Percentiles rank a stretch among this genome's conserved stretches.
phyloP scores from a whole-genome alignment of 1,140 invertebrate species.

The Nephila pilipes region DNA sequence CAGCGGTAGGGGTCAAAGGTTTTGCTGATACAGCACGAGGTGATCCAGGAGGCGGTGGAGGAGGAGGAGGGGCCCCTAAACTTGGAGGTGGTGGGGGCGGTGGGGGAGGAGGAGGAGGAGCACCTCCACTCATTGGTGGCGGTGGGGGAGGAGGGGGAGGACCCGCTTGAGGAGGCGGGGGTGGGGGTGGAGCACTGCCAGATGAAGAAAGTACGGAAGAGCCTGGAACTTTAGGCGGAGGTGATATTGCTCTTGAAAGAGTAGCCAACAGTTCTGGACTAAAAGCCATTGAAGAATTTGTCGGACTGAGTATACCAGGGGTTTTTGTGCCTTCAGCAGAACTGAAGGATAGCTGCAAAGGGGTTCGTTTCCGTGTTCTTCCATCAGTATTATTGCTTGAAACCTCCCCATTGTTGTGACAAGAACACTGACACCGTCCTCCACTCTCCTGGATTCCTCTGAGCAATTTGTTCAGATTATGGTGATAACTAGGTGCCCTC shows the following conservation, averaged over 20 bases:
- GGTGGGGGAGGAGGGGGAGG: slow-evolving; percentile 80
- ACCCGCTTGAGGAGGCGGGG: slow-evolving; percentile 81
- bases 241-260: slow-evolving; percentile 67
- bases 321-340: slow-evolving; percentile 56
- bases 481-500: slow-evolving; percentile 80
- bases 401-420: slow-evolving; percentile 58
- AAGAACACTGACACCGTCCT: slow-evolving; percentile 74
- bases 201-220: slow-evolving; percentile 78
- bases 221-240: slow-evolving; percentile 32
- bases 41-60: slow-evolving; percentile 75
- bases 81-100: slow-evolving; percentile 69
- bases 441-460: slow-evolving; percentile 51
- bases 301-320: slow-evolving; percentile 75
- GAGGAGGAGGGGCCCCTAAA: slow-evolving; percentile 73
- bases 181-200: slow-evolving; percentile 81
- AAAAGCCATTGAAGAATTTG: slow-evolving; percentile 58
- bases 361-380: slow-evolving; percentile 65
- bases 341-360: slow-evolving; percentile 51
- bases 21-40: slow-evolving; percentile 39
- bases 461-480: slow-evolving; percentile 65
- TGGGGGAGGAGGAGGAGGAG: slow-evolving; percentile 79
- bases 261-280: slow-evolving; percentile 66
- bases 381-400: neutral
- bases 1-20: slow-evolving; percentile 76
- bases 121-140: slow-evolving; percentile 70